Conservation (phyloP, 2,797 vertebrate species). For the Chelonia mydas region DNA sequence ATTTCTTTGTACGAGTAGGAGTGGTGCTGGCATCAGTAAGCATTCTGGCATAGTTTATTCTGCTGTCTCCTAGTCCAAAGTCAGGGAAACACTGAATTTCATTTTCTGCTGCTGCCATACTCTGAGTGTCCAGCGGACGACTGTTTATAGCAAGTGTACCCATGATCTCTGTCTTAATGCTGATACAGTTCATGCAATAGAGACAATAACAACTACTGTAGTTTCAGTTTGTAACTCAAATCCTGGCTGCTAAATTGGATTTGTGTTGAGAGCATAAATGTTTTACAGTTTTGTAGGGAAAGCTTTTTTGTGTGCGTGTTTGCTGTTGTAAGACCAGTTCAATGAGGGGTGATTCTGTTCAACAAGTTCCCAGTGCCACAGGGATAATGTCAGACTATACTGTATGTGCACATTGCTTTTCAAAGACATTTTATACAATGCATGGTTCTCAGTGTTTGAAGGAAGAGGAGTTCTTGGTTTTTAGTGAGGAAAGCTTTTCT, state of each 20-base stretch:
- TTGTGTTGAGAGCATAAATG: slow-evolving; percentile 69
- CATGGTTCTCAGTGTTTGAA: not conserved
- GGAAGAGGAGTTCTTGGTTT: slow-evolving; percentile 42
- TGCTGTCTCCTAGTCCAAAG: not conserved
- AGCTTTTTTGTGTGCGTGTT: slow-evolving; percentile 67
- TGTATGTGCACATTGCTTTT: not conserved
- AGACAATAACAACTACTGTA: slow-evolving; percentile 52
- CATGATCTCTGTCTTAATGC: slow-evolving; percentile 20
- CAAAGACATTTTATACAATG: slow-evolving; percentile 31
- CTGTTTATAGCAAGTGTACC: not conserved
- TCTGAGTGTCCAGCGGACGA: not conserved
- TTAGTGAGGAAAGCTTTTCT: slow-evolving; percentile 17
- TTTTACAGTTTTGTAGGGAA: slow-evolving; percentile 78
- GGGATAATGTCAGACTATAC: slow-evolving; percentile 56
- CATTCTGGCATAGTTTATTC: slow-evolving; percentile 2
- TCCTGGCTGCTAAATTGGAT: slow-evolving; percentile 68
- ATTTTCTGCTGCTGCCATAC: slow-evolving; percentile 12
- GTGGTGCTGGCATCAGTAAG: not conserved
- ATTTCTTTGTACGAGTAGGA: not conserved
- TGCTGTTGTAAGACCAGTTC: slow-evolving; percentile 67
- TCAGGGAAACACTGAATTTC: slow-evolving; percentile 28
- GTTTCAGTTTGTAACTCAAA: slow-evolving; percentile 42
- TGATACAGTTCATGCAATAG: slow-evolving; percentile 17
- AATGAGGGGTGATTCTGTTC: slow-evolving; percentile 63
- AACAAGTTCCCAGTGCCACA: slow-evolving; percentile 62